Base-by-base conservation (phyloP, 2,797 vertebrate species). In the Chanos chanos region DNA sequence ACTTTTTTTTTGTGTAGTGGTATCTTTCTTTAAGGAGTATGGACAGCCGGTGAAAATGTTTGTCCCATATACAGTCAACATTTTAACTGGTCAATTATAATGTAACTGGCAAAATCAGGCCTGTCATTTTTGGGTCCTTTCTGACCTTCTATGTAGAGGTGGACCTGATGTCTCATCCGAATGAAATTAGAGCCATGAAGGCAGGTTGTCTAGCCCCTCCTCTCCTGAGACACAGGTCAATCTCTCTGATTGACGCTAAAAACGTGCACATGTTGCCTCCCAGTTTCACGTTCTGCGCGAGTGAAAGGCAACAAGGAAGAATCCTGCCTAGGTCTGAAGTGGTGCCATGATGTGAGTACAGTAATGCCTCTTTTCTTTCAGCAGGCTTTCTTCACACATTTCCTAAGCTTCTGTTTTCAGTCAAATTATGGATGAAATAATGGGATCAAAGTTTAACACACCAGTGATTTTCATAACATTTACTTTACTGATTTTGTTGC, bases 391-490 rank as follows among this genome's bases (percentile, higher is more conserved):
- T 82, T 43, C 22, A 61, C 60, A 76, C 84, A 87, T 89, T 90
- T 88, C 79, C 79, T 86, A 88, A 89, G 83, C 86, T 88, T 89
- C 87, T 88, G 85, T 83, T 81, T 74, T 61, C 49, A 70, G 72
- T 47, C 65, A 50, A 68, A 71, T n/a, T n/a, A n/a, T n/a, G n/a
- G n/a, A n/a, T n/a, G n/a, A n/a, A n/a, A n/a, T n/a, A n/a, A n/a
- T n/a, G n/a, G n/a, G n/a, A n/a, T n/a, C n/a, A n/a, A n/a, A n/a
- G n/a, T n/a, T n/a, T n/a, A n/a, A n/a, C n/a, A n/a, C n/a, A n/a
- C n/a, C n/a, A n/a, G n/a, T n/a, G n/a, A n/a, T n/a, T n/a, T n/a
- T n/a, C n/a, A n/a, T n/a, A n/a, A n/a, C n/a, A n/a, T n/a, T n/a
- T n/a, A n/a, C n/a, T n/a, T n/a, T n/a, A n/a, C n/a, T n/a, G n/a